Percentiles rank a stretch among this genome's conserved stretches.
These are phyloP conservation scores for Dione vanillae DNA, from an alignment of 2,888 invertebrate species.

Conservation along the genomic window DNA sequence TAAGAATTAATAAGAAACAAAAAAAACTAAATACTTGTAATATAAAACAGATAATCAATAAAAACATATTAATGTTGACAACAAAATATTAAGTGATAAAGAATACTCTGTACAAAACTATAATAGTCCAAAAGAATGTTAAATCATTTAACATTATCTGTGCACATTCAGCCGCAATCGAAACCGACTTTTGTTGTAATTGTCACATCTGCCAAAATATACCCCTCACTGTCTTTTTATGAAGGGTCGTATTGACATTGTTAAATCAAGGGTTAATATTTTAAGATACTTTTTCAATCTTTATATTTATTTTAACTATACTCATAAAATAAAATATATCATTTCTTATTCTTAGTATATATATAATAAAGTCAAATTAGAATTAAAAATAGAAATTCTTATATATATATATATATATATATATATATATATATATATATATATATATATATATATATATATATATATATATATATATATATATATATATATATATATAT, in stretches of 20 bases:
- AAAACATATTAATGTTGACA: neutral
- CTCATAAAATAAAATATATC: no score
- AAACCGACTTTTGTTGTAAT: conserved; percentile 74
- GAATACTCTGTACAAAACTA: neutral
- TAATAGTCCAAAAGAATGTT: conserved; percentile 43
- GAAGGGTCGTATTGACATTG: conserved; percentile 47
- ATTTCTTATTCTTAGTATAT: no score
- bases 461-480: no score
- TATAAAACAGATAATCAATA: neutral
- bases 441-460: no score
- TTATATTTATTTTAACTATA: no score
- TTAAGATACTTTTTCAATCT: conserved; percentile 27
- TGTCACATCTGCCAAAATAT: conserved; percentile 79
- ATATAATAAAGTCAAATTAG: no score
- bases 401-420: no score
- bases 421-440: no score
- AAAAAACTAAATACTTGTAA: neutral
- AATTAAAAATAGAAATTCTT: no score
- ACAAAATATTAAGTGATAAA: neutral
- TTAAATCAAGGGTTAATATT: conserved; percentile 53
- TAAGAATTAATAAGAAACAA: neutral
- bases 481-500: no score
- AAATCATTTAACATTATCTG: conserved; percentile 72
- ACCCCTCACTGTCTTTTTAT: conserved; percentile 39
- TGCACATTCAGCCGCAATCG: conserved; percentile 74